phyloP scores from a whole-genome alignment of 2,113 vertebrate genomes.

The Phrynosoma blainvillii region DNA sequence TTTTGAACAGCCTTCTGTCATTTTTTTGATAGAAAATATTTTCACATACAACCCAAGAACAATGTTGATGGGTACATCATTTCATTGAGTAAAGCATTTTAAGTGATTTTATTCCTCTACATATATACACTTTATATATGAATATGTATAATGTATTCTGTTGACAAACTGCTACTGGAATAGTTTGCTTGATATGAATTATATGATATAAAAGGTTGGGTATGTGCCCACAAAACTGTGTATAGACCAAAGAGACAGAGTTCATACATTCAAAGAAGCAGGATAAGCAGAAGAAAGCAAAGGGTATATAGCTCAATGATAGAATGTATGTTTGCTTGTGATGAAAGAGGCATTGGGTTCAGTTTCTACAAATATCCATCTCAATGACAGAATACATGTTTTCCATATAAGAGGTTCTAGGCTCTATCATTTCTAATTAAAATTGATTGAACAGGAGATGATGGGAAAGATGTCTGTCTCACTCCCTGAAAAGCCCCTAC shows the following conservation, averaged over 20 bases:
- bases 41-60: background rate
- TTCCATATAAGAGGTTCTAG: no score
- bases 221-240: background rate
- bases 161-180: background rate
- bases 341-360: background rate
- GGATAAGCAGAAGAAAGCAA: background rate
- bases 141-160: background rate
- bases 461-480: no score
- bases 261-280: background rate
- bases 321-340: background rate
- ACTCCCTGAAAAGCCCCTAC: no score
- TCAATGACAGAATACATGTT: no score
- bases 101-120: background rate
- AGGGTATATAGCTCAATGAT: background rate
- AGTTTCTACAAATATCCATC: no score
- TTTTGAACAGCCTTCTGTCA: conserved; percentile 10
- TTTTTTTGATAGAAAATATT: background rate
- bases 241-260: background rate
- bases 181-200: background rate
- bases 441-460: no score
- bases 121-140: background rate
- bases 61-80: background rate
- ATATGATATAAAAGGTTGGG: background rate
- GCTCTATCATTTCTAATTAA: no score
- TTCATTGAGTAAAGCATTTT: background rate